Conservation (phyloP, 92 coral and sea anemone genomes). For the Scolanthus callimorphus region DNA sequence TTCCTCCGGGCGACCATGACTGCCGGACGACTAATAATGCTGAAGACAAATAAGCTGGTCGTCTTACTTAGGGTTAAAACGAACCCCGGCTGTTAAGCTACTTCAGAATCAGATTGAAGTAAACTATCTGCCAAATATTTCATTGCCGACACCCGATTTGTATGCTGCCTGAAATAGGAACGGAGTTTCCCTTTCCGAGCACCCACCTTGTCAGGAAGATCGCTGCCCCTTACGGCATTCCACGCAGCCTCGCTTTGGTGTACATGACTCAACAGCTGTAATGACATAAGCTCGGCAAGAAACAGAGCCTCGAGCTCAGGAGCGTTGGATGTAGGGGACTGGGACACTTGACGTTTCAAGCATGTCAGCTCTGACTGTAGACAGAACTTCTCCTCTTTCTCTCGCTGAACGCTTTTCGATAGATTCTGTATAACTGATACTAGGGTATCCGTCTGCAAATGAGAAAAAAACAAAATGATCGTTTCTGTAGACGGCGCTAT, state of each 20-base stretch:
- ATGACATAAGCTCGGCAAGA: slow-evolving; percentile 81
- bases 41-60: too few species aligned
- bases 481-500: too few species aligned
- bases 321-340: slow-evolving; percentile 52
- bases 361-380: slow-evolving; percentile 79
- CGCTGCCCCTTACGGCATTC: slow-evolving; percentile 30
- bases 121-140: too few species aligned
- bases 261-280: slow-evolving; percentile 70
- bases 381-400: slow-evolving; percentile 72
- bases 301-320: slow-evolving; percentile 82
- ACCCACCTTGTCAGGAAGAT: slow-evolving; percentile 27
- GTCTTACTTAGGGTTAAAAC: too few species aligned
- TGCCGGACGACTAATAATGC: too few species aligned
- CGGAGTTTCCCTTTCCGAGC: too few species aligned
- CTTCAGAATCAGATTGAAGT: too few species aligned
- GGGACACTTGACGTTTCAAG: slow-evolving; percentile 71
- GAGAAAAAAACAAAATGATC: too few species aligned
- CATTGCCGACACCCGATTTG: too few species aligned
- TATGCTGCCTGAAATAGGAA: too few species aligned
- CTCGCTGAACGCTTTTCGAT: slow-evolving; percentile 85
- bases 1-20: too few species aligned
- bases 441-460: slow-evolving; percentile 52
- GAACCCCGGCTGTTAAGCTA: too few species aligned
- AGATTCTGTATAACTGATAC: slow-evolving; percentile 85
- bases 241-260: slow-evolving; percentile 54